Evolutionary conservation across 2,888 invertebrate species (phyloP).

Genomic region (Galerucella calmariensis): DNA sequence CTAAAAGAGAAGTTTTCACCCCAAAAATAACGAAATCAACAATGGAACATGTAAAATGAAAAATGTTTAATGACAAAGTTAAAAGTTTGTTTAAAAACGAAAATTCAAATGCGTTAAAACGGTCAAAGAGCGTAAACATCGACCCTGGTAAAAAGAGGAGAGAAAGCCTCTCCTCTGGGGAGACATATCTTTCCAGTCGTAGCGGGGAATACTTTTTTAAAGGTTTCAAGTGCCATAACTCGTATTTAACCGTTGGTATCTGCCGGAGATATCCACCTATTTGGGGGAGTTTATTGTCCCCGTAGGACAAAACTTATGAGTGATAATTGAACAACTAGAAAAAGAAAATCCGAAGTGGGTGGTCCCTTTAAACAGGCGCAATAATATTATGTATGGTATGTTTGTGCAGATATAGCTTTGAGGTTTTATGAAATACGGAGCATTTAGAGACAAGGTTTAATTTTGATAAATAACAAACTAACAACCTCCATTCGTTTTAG

Average conservation of each 20-base stretch:
- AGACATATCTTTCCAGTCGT: slow-evolving; percentile 51
- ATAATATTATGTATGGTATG: background rate
- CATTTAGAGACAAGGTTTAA: too few relatives aligned
- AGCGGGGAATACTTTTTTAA: slow-evolving; percentile 54
- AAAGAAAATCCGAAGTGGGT: slow-evolving; percentile 33
- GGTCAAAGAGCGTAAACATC: slow-evolving; percentile 56
- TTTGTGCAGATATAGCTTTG: too few relatives aligned
- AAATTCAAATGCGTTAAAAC: slow-evolving; percentile 7
- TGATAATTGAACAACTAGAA: slow-evolving; percentile 58
- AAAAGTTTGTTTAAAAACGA: background rate
- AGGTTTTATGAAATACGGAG: too few relatives aligned
- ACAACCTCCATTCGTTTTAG: too few relatives aligned
- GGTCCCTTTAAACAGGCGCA: background rate
- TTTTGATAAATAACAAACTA: too few relatives aligned
- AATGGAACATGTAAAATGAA: too few relatives aligned
- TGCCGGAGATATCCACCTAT: slow-evolving; percentile 56
- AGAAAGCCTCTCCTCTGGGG: background rate
- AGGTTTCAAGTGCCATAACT: slow-evolving; percentile 59
- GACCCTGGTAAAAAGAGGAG: slow-evolving; percentile 43
- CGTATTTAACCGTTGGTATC: slow-evolving; percentile 56
- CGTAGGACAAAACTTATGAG: slow-evolving; percentile 54
- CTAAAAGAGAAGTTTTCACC: too few relatives aligned
- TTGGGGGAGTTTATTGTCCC: slow-evolving; percentile 57
- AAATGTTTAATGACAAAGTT: background rate
- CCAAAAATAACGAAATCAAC: too few relatives aligned